phyloP scores from a whole-genome alignment of 2,113 vertebrate species.

The Mormyrus iriodes region DNA sequence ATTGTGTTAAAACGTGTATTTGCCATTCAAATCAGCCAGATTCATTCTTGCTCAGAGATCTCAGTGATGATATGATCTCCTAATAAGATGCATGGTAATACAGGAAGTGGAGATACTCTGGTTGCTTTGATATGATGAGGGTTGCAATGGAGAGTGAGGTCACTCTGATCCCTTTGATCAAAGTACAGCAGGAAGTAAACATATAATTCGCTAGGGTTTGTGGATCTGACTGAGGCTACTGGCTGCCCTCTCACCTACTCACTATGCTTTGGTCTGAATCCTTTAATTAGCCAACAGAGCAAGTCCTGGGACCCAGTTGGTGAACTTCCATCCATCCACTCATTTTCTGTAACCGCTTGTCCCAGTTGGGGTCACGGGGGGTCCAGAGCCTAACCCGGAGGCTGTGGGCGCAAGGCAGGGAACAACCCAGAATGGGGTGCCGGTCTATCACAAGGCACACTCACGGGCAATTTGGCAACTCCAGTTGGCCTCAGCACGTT shows the following conservation, averaged over 20 bases:
- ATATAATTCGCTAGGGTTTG: background rate
- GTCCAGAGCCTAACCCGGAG: too few relatives aligned
- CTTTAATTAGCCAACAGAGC: constrained; percentile 36
- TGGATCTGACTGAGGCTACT: background rate
- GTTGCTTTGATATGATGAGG: background rate
- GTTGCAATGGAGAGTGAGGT: background rate
- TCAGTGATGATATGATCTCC: background rate
- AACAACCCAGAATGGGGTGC: too few relatives aligned
- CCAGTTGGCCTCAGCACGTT: too few relatives aligned
- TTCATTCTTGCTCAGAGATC: background rate
- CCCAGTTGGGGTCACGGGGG: too few relatives aligned
- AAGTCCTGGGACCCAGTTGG: constrained; percentile 17
- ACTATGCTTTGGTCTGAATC: constrained; percentile 21
- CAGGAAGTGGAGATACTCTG: background rate
- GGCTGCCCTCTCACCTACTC: background rate
- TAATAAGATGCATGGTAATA: background rate
- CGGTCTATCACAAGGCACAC: too few relatives aligned
- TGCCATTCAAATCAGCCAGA: background rate
- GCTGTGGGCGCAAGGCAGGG: too few relatives aligned
- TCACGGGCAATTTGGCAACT: too few relatives aligned
- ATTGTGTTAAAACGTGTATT: background rate
- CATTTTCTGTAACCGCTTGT: too few relatives aligned
- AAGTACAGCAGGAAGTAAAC: background rate
- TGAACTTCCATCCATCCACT: too few relatives aligned
- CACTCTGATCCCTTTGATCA: background rate